Conservation (phyloP, 2,113 vertebrate genomes). For the Tor tambroides region DNA sequence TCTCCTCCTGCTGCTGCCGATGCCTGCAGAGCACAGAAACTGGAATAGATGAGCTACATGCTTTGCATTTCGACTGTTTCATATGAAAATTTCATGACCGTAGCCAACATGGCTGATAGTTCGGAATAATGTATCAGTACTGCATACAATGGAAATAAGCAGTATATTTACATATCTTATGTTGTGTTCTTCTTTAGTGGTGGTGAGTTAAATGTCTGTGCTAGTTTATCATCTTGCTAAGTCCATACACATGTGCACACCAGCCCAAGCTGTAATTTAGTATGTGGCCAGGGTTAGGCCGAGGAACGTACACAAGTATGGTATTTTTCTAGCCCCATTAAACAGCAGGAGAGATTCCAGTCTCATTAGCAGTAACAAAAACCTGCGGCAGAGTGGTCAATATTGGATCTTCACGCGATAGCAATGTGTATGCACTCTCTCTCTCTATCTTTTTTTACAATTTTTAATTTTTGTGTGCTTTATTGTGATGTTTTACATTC, state of each 20-base stretch:
- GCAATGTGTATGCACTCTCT: not conserved
- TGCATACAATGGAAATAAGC: not conserved
- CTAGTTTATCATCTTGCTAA: constrained; percentile 21
- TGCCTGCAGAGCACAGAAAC: constrained; percentile 48
- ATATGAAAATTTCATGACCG: constrained; percentile 38
- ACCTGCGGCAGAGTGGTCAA: constrained; percentile 20
- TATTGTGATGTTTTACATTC: not conserved
- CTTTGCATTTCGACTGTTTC: constrained; percentile 23
- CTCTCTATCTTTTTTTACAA: not conserved
- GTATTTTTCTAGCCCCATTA: constrained; percentile 45
- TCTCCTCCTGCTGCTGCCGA: constrained; percentile 47
- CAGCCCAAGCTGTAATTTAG: constrained; percentile 37
- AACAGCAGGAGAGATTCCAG: constrained; percentile 42
- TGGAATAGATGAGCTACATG: constrained; percentile 26
- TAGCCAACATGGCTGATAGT: not conserved
- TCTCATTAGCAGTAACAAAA: constrained; percentile 54
- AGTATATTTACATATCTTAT: not conserved
- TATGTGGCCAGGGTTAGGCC: constrained; percentile 17
- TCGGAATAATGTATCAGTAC: not conserved
- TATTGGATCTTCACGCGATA: not conserved
- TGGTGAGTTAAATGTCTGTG: not conserved
- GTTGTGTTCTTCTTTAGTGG: not conserved
- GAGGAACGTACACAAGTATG: constrained; percentile 10
- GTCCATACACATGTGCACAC: constrained; percentile 14
- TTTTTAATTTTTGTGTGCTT: not conserved